Conservation (phyloP, 23 tunicate genomes). For the Diplosoma virens region DNA sequence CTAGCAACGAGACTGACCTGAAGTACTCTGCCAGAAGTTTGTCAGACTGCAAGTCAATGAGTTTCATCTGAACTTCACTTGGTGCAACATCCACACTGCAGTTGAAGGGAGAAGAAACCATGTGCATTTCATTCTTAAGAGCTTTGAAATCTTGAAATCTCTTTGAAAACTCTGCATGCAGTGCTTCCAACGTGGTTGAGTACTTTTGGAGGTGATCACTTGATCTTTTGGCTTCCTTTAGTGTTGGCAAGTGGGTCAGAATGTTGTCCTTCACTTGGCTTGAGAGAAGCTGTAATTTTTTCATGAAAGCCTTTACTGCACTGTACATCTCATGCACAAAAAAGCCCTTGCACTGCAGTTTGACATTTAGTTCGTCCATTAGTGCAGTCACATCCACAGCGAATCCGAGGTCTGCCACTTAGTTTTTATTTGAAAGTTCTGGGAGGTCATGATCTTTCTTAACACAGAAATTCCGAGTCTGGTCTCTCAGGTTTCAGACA, state of each 20-base stretch:
- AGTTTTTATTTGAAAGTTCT: background rate
- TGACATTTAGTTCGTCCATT: background rate
- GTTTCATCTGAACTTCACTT: constrained; percentile 23
- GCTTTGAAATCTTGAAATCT: background rate
- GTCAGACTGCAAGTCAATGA: constrained; percentile 22
- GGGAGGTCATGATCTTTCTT: background rate
- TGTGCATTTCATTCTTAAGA: background rate
- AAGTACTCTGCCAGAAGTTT: constrained; percentile 2
- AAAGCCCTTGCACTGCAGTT: constrained; percentile 5
- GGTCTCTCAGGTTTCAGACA: constrained; percentile 32
- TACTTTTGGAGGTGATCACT: background rate
- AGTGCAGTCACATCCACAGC: background rate
- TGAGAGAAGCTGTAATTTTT: background rate
- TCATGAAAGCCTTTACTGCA: background rate
- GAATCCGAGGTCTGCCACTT: constrained; percentile 1
- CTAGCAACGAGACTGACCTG: constrained; percentile 11
- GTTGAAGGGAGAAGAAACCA: constrained; percentile 21
- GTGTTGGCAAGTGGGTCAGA: background rate
- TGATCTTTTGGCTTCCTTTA: background rate
- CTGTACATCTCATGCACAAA: constrained; percentile 23
- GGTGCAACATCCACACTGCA: constrained; percentile 24
- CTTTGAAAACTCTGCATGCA: constrained; percentile 8
- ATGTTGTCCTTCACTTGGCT: background rate
- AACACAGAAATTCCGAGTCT: background rate
- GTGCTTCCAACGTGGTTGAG: background rate